phyloP scores from a whole-genome alignment of 2,113 vertebrate genomes.

The Pomatostomus ruficeps region DNA sequence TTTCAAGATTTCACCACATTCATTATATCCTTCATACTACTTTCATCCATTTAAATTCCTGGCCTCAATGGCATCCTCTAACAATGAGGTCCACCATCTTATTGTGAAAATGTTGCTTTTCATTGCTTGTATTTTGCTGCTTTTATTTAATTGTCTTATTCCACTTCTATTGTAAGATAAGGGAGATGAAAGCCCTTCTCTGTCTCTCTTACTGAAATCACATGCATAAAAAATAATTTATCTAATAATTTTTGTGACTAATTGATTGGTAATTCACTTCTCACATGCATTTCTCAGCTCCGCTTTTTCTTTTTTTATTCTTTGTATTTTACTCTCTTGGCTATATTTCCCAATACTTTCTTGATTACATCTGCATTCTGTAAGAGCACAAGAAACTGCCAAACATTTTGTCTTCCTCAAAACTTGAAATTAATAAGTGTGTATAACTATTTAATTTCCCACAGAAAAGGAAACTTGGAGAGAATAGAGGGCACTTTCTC shows the following conservation, averaged over 20 bases:
- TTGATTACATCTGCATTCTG: not conserved
- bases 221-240: not conserved
- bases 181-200: not conserved
- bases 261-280: not conserved
- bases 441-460: slow-evolving; percentile 48
- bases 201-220: not conserved
- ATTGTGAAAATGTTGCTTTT: not conserved
- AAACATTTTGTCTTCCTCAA: not conserved
- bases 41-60: not conserved
- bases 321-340: not conserved
- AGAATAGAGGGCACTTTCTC: slow-evolving; percentile 71
- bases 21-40: not conserved
- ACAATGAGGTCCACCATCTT: not conserved
- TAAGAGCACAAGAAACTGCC: not conserved
- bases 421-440: not conserved
- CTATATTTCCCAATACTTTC: not conserved
- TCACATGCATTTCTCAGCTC: not conserved
- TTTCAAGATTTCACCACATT: not conserved
- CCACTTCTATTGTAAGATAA: not conserved
- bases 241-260: not conserved
- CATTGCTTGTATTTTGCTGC: not conserved
- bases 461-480: slow-evolving; percentile 63
- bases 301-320: not conserved
- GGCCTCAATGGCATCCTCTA: not conserved
- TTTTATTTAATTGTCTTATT: not conserved